Base-by-base conservation (phyloP, 2,113 vertebrate species). In the Poecile atricapillus region DNA sequence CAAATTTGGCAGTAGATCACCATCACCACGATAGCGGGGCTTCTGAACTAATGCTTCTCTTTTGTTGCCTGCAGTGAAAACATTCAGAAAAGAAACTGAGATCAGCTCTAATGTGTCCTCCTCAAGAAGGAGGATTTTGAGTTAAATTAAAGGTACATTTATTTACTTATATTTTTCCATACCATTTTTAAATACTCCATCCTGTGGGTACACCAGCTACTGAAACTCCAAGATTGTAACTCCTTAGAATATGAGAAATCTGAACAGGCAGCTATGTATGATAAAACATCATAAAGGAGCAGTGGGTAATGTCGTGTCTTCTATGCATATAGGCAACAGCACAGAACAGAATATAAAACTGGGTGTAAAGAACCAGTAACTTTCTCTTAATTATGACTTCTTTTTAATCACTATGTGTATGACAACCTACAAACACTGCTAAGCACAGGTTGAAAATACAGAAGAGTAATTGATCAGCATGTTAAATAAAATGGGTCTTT, bases 11-110 rank as follows among this genome's bases (percentile, higher is more conserved):
- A 47, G 56, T 28, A 50, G 70, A 59, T 82, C 60, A 37, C 31
- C 62, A 76, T 22, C 52, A 31, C 49, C 7, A 25, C 0, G 0
- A 17, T 2, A 52, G 31, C 13, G 58, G 28, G 23, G 27, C 33
- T 94, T 89, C 81, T 33, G 35, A 82, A 50, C 19, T 25, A 27
- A 65, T 22, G 13, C 16, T 55, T 78, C 65, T 60, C 6, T 30
- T 87, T 37, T 2, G 0, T 6, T 60, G n/a, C 25, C 70, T 78
- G 35, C 31, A 90, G 41, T 31, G 53, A 85, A 75, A 85, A 78
- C 7, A 28, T n/a, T 65, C 73, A 44, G 28, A 62, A 80, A 75
- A 41, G 20, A 70, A 64, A 39, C 5, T 6, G 28, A 80, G 25
- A 35, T 55, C 53, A 79, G 12, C 6, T 46, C 33, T 44, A 46